Conservation (phyloP, 2,113 vertebrate species). For the Chaetops frenatus region DNA sequence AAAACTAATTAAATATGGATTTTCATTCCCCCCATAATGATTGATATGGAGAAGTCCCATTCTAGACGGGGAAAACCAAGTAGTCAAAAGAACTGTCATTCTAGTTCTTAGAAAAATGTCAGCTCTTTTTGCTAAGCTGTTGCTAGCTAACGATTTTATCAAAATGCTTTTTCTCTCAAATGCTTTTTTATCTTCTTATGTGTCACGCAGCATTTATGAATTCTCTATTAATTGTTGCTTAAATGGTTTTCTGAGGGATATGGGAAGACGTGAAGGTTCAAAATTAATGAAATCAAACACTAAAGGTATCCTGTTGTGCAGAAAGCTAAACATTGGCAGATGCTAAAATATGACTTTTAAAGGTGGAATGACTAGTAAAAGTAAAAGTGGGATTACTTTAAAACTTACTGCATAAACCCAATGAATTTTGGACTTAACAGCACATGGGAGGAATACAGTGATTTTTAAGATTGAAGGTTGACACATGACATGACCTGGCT, state of each 20-base stretch:
- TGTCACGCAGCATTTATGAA: neutral
- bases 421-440: neutral
- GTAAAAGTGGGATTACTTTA: neutral
- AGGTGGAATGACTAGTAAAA: neutral
- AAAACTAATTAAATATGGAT: neutral
- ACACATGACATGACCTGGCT: neutral
- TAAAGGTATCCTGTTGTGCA: neutral
- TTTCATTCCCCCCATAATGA: neutral
- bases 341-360: neutral
- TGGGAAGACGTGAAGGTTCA: neutral
- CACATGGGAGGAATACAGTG: neutral
- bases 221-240: neutral
- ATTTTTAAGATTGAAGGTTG: neutral
- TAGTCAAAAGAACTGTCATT: neutral
- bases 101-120: neutral
- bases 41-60: neutral
- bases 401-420: neutral
- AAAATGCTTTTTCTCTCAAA: neutral
- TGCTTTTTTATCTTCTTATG: neutral
- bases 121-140: neutral
- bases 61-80: neutral
- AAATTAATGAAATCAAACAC: neutral
- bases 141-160: neutral
- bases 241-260: neutral
- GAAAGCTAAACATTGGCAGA: neutral